Percentiles rank a stretch among this genome's conserved stretches.
These are phyloP conservation scores for Mastacembelus armatus DNA, from an alignment of 2,797 vertebrate species.

Conservation along the genomic window DNA sequence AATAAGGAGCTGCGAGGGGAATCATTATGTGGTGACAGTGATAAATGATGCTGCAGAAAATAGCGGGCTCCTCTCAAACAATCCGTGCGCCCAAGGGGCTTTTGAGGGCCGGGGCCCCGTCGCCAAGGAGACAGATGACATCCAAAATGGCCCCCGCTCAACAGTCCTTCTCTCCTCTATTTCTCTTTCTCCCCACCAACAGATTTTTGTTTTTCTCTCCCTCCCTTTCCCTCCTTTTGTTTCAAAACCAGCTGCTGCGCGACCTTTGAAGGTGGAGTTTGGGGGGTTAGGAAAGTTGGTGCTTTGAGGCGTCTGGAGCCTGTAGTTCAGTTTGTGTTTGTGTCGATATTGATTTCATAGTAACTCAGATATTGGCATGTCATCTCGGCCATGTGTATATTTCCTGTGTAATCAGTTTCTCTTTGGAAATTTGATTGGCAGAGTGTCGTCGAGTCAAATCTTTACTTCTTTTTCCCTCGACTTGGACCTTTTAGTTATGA, in stretches of 20 bases:
- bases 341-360: constrained; percentile 56
- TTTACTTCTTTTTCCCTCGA: background rate
- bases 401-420: constrained; percentile 50
- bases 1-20: constrained; percentile 99
- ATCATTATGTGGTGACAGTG: constrained; percentile 99
- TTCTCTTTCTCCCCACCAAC: constrained; percentile 65
- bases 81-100: constrained; percentile 92
- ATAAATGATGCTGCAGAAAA: constrained; percentile 99
- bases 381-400: constrained; percentile 21
- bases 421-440: constrained; percentile 31
- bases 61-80: constrained; percentile 91
- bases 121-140: constrained; percentile 98
- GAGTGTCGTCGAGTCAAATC: background rate
- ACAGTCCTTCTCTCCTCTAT: constrained; percentile 84
- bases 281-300: constrained; percentile 37
- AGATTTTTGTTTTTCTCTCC: constrained; percentile 66
- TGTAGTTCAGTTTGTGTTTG: constrained; percentile 21
- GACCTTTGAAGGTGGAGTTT: constrained; percentile 58
- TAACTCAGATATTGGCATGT: constrained; percentile 33
- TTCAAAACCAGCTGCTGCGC: constrained; percentile 79
- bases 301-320: background rate
- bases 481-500: background rate
- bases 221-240: constrained; percentile 70
- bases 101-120: constrained; percentile 91
- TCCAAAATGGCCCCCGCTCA: constrained; percentile 93